These are phyloP conservation scores for Macroteleia sp. DNA, from an alignment of 2,888 invertebrate genomes.

Conservation along the genomic window DNA sequence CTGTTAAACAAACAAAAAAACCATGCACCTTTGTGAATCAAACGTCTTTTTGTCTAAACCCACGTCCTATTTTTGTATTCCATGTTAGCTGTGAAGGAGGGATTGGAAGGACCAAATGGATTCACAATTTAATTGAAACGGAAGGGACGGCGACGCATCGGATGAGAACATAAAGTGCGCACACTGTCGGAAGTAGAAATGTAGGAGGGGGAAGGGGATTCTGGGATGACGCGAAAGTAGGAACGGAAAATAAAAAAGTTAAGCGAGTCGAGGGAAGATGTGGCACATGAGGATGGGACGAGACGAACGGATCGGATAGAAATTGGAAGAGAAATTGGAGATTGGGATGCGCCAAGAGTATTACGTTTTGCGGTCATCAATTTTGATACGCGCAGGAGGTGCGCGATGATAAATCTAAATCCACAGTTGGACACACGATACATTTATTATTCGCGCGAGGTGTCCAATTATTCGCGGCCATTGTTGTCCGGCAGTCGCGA, in stretches of 20 bases:
- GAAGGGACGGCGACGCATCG: conserved; percentile 46
- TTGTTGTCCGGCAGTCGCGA: conserved; percentile 29
- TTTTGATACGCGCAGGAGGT: conserved; percentile 37
- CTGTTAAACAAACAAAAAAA: conserved; percentile 17
- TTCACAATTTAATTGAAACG: conserved; percentile 60
- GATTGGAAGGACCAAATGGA: conserved; percentile 44
- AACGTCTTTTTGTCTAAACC: conserved; percentile 26
- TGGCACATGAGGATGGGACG: background rate
- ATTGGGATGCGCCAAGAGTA: conserved; percentile 26
- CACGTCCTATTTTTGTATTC: conserved; percentile 21
- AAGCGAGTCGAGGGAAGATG: conserved; percentile 26
- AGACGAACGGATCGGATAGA: conserved; percentile 23
- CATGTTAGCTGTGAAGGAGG: background rate
- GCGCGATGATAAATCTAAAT: conserved; percentile 51
- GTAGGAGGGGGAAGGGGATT: background rate
- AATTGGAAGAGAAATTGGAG: conserved; percentile 39
- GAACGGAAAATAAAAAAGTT: conserved; percentile 22
- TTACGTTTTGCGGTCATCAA: conserved; percentile 44
- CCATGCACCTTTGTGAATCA: conserved; percentile 20
- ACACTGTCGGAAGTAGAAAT: conserved; percentile 7
- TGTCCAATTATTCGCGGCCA: conserved; percentile 57
- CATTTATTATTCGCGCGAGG: conserved; percentile 52
- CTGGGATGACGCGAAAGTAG: too few species aligned
- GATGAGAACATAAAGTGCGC: conserved; percentile 34
- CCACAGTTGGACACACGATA: conserved; percentile 21